Evolutionary conservation across 2,888 invertebrate species (phyloP).

Genomic region (Cylloceria caligata): DNA sequence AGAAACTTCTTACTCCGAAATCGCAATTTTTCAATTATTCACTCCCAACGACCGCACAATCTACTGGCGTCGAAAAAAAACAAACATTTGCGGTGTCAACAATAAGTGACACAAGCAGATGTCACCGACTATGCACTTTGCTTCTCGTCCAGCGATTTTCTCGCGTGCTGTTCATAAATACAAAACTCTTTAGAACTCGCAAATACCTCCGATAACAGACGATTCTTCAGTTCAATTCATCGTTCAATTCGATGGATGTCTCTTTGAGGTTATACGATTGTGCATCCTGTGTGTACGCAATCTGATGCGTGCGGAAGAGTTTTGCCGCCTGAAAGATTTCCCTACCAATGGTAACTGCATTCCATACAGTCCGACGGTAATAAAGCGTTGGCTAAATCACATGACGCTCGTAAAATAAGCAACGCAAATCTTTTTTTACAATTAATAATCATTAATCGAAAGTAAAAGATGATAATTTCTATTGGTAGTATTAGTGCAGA

Average conservation of each 20-base stretch:
- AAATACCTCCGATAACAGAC: background rate
- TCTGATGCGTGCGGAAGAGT: conserved; percentile 1
- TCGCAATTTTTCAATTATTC: background rate
- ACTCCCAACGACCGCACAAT: background rate
- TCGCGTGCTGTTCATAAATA: background rate
- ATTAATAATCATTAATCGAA: background rate
- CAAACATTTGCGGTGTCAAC: conserved; percentile 6
- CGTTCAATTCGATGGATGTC: background rate
- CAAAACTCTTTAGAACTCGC: background rate
- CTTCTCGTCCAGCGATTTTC: background rate
- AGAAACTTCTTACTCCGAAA: background rate
- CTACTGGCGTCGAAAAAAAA: background rate
- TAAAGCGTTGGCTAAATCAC: background rate
- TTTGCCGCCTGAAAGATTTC: conserved; percentile 14
- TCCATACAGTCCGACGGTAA: background rate
- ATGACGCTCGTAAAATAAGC: background rate
- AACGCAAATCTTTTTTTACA: background rate
- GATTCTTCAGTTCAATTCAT: background rate
- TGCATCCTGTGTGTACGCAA: background rate
- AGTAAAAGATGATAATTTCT: background rate
- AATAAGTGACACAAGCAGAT: conserved; percentile 8
- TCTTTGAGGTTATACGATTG: background rate
- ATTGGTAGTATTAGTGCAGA: too few relatives aligned
- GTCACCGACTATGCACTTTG: background rate
- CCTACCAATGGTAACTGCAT: background rate